Conservation (phyloP, 1,140 invertebrate species). For the Brachionus plicatilis region DNA sequence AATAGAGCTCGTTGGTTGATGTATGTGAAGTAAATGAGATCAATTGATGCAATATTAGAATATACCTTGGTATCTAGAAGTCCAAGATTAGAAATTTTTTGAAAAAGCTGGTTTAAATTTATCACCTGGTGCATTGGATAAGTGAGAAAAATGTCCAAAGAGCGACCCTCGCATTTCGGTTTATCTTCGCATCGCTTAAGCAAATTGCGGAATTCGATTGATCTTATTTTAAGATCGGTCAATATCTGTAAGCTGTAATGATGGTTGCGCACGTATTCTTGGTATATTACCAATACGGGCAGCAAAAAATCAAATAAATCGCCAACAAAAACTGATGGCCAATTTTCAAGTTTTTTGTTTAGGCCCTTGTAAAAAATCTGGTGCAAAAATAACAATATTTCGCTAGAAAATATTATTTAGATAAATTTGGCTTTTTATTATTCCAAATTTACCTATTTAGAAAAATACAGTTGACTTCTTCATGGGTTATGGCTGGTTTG, state of each 20-base stretch:
- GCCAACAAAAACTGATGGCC: slow-evolving; percentile 68
- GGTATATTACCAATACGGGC: slow-evolving; percentile 87
- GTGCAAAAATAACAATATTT: slow-evolving; percentile 85
- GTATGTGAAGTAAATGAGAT: slow-evolving; percentile 73
- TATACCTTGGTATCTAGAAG: slow-evolving; percentile 77
- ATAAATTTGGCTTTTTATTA: not conserved
- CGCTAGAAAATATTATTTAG: slow-evolving; percentile 57
- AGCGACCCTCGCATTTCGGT: slow-evolving; percentile 70
- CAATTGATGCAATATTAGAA: slow-evolving; percentile 81
- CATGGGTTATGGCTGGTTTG: slow-evolving; percentile 83
- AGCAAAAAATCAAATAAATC: slow-evolving; percentile 88
- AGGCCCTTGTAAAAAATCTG: slow-evolving; percentile 91
- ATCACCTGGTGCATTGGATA: slow-evolving; percentile 85
- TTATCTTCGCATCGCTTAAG: slow-evolving; percentile 71
- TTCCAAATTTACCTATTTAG: slow-evolving; percentile 64
- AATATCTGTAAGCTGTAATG: slow-evolving; percentile 86
- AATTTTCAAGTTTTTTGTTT: slow-evolving; percentile 80
- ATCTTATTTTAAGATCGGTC: slow-evolving; percentile 80
- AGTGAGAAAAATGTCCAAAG: slow-evolving; percentile 80
- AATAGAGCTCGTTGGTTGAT: slow-evolving; percentile 69
- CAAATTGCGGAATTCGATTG: slow-evolving; percentile 65
- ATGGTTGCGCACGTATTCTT: slow-evolving; percentile 87
- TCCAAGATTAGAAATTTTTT: not conserved
- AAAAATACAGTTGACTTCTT: slow-evolving; percentile 91
- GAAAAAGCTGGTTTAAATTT: not conserved